Conservation (phyloP, 2,888 invertebrate genomes). For the Pheosia gnoma region DNA sequence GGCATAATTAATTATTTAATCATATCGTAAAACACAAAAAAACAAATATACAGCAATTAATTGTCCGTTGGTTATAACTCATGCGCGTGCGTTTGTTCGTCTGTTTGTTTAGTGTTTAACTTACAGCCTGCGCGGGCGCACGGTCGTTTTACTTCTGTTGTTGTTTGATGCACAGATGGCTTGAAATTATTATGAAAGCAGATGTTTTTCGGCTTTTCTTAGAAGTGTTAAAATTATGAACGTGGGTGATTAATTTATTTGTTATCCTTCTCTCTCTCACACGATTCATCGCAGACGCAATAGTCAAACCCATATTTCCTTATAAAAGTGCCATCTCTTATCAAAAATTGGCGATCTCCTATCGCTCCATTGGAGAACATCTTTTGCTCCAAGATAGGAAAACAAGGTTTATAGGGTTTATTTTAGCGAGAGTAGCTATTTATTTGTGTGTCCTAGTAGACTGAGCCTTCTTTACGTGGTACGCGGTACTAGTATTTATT, state of each 20-base stretch:
- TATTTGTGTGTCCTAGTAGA: too few species aligned
- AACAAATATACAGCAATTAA: constrained; percentile 1
- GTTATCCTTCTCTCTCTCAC: neutral
- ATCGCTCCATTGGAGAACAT: too few species aligned
- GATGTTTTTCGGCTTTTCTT: neutral
- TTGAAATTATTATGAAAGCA: neutral
- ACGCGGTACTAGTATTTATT: too few species aligned
- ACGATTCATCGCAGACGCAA: too few species aligned
- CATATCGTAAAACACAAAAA: neutral
- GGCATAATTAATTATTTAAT: neutral
- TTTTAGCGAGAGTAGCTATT: too few species aligned
- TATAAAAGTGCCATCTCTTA: too few species aligned
- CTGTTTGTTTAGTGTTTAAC: constrained; percentile 10
- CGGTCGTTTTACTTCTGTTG: constrained; percentile 15
- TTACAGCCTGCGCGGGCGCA: constrained; percentile 5
- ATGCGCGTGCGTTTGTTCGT: constrained; percentile 14
- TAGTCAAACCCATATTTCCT: too few species aligned
- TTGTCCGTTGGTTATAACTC: constrained; percentile 12
- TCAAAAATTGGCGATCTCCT: too few species aligned
- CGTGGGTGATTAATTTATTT: neutral
- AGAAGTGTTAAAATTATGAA: neutral
- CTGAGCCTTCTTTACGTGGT: too few species aligned
- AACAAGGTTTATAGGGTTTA: too few species aligned
- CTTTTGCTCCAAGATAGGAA: too few species aligned
- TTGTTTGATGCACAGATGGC: neutral